Percentiles rank a stretch among this genome's conserved stretches.
phyloP scores from a whole-genome alignment of 2,113 vertebrate genomes.

The Myanophis thanlyinensis region DNA sequence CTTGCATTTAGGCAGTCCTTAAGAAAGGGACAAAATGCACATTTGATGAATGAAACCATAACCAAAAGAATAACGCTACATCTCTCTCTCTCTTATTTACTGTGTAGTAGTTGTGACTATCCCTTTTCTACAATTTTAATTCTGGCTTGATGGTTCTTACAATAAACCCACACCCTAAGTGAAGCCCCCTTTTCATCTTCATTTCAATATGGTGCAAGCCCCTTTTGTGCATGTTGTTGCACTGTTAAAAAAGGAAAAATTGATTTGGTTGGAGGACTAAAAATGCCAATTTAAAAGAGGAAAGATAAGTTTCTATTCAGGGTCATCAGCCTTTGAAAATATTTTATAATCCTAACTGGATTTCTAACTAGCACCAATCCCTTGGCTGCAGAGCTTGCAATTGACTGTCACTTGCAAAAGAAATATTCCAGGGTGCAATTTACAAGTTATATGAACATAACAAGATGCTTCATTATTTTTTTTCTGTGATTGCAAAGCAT shows the following conservation, averaged over 20 bases:
- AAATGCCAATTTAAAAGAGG: background rate
- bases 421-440: background rate
- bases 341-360: background rate
- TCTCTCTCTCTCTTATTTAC: background rate
- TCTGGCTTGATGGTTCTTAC: slow-evolving; percentile 22
- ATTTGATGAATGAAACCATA: background rate
- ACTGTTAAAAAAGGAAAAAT: slow-evolving; percentile 11
- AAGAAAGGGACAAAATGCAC: background rate
- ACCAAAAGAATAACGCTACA: background rate
- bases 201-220: slow-evolving; percentile 27
- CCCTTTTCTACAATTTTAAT: background rate
- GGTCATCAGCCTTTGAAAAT: background rate
- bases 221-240: slow-evolving; percentile 1
- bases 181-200: slow-evolving; percentile 20
- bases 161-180: background rate
- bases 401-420: background rate
- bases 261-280: slow-evolving; percentile 3
- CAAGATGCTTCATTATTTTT: background rate
- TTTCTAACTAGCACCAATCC: background rate
- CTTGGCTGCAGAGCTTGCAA: background rate
- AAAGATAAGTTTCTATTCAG: background rate
- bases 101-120: background rate
- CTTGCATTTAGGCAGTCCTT: background rate
- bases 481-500: background rate
- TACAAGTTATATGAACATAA: background rate